These are phyloP conservation scores for Pelusios castaneus DNA, from an alignment of 2,113 vertebrate genomes.

Conservation along the genomic window DNA sequence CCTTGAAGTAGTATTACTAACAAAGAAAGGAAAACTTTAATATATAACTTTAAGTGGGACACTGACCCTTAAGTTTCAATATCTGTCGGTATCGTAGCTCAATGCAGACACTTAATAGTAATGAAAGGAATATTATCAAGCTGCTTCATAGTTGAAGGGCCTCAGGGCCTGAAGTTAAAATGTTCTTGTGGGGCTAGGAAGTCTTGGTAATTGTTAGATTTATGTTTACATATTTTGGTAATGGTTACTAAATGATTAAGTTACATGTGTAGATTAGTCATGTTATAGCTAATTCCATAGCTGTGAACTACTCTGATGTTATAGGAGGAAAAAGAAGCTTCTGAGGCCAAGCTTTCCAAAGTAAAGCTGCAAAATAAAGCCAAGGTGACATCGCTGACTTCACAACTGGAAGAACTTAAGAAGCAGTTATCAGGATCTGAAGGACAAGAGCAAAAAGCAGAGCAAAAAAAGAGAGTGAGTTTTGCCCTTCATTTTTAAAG, in stretches of 20 bases:
- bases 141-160: not conserved
- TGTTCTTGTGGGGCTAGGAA: not conserved
- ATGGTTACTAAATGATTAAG: not conserved
- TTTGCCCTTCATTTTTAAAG: not conserved
- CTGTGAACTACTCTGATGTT: not conserved
- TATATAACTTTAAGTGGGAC: not conserved
- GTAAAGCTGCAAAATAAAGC: slow-evolving; percentile 90
- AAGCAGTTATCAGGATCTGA: slow-evolving; percentile 72
- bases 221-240: not conserved
- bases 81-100: not conserved
- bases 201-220: not conserved
- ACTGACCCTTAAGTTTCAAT: not conserved
- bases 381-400: slow-evolving; percentile 85
- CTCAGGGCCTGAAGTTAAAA: not conserved
- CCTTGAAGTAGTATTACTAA: not conserved
- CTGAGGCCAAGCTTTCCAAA: slow-evolving; percentile 86
- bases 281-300: not conserved
- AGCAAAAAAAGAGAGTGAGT: slow-evolving; percentile 77
- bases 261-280: not conserved
- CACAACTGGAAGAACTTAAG: slow-evolving; percentile 87
- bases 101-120: not conserved
- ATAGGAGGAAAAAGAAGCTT: slow-evolving; percentile 86
- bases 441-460: slow-evolving; percentile 69
- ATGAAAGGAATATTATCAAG: not conserved
- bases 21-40: not conserved